phyloP scores from a whole-genome alignment of 1,140 invertebrate species.

The Artemia franciscana region DNA sequence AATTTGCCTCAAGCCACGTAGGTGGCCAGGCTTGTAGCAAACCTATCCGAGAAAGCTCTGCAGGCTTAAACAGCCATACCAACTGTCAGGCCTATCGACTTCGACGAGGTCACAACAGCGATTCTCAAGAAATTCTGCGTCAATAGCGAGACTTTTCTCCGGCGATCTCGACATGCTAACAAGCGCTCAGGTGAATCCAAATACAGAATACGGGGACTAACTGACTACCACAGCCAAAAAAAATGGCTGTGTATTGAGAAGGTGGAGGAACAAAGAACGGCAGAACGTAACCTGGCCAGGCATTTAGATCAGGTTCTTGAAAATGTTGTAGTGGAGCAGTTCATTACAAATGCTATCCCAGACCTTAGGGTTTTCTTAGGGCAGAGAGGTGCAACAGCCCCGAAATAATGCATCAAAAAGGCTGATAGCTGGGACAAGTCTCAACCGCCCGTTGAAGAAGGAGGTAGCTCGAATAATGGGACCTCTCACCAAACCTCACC shows the following conservation, averaged over 20 bases:
- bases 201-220: background rate
- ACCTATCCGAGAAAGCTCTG: background rate
- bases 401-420: background rate
- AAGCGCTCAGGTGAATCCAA: background rate
- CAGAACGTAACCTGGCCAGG: background rate
- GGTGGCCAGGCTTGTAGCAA: background rate
- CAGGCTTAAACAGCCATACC: background rate
- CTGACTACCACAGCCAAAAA: background rate
- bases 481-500: too few species aligned
- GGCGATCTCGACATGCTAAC: background rate
- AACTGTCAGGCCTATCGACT: background rate
- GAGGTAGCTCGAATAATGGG: too few species aligned
- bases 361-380: background rate
- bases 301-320: background rate
- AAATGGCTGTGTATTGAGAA: background rate
- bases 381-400: background rate
- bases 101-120: background rate
- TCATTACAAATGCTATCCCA: background rate
- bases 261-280: background rate
- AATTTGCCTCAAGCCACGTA: background rate
- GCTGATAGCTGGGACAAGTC: background rate
- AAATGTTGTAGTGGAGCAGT: background rate
- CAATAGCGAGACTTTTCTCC: background rate
- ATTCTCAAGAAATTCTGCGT: background rate
- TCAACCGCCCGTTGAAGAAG: too few species aligned